Percentiles rank a stretch among this genome's conserved stretches.
These are phyloP conservation scores for Todus mexicanus DNA, from an alignment of 2,797 vertebrate genomes.

Conservation along the genomic window DNA sequence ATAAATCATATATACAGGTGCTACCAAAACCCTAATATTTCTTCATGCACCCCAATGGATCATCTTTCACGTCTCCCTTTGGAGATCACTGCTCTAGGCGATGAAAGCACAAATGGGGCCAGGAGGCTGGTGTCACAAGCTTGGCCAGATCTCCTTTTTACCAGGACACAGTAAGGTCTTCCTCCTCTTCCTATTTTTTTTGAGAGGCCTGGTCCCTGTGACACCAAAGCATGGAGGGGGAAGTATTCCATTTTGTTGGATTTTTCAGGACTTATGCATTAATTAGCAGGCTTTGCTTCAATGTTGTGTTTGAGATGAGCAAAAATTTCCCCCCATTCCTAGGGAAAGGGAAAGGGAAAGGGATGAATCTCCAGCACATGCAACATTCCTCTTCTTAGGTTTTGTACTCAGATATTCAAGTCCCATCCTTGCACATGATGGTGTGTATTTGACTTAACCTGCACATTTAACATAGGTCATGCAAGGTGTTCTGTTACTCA, in stretches of 20 bases:
- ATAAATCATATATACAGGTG: accelerated
- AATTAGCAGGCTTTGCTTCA: not conserved
- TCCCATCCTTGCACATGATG: not conserved
- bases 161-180: not conserved
- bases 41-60: not conserved
- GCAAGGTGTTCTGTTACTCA: not conserved
- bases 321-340: not conserved
- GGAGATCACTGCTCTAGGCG: not conserved
- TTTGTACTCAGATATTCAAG: not conserved
- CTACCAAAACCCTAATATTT: not conserved
- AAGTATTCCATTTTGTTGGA: not conserved
- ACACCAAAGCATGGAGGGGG: no score
- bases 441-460: not conserved
- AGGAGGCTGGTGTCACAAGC: not conserved
- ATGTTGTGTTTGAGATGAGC: not conserved
- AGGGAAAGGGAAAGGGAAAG: not conserved
- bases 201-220: not conserved
- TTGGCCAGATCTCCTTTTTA: not conserved
- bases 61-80: not conserved
- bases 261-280: not conserved
- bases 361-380: not conserved
- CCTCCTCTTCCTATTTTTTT: not conserved
- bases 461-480: not conserved
- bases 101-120: not conserved
- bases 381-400: not conserved